Conservation (phyloP, 1,140 invertebrate genomes). For the Neuroterus valhalla region DNA sequence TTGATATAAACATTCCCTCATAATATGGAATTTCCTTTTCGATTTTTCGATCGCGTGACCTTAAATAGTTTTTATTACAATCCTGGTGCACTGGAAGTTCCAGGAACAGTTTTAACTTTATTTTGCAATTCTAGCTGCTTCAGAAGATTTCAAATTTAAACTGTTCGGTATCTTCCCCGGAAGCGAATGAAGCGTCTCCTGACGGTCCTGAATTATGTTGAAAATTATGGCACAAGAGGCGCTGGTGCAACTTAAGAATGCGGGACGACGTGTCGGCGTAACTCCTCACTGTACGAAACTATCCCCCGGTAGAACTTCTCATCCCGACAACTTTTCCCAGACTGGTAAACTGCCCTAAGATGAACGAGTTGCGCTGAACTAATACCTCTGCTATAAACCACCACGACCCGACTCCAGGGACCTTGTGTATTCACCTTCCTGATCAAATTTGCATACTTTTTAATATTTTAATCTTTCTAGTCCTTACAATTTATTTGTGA, state of each 20-base stretch:
- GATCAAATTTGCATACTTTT: neutral
- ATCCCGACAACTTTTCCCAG: neutral
- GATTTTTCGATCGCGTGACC: conserved; percentile 8
- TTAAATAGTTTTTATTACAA: neutral
- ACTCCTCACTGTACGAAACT: conserved; percentile 40
- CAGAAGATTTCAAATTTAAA: conserved; percentile 19
- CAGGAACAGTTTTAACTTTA: neutral
- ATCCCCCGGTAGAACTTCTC: conserved; percentile 29
- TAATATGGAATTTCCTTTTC: too few relatives aligned
- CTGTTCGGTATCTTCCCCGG: conserved; percentile 9
- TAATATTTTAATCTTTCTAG: neutral
- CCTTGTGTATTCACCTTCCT: neutral
- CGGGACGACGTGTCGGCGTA: conserved; percentile 41
- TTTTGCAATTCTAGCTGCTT: neutral
- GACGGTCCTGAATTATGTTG: conserved; percentile 21
- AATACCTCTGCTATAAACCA: conserved; percentile 7
- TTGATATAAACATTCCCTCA: neutral
- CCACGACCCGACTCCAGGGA: neutral
- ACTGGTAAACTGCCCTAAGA: conserved; percentile 27
- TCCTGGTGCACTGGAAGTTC: neutral
- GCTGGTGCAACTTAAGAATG: conserved; percentile 38
- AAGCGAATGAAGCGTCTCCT: conserved; percentile 15
- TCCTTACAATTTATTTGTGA: too few relatives aligned
- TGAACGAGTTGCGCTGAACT: conserved; percentile 18
- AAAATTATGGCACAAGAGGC: neutral